Percentiles rank a stretch among this genome's conserved stretches.
These are phyloP conservation scores for Merops nubicus DNA, from an alignment of 2,113 vertebrate species.

Conservation along the genomic window DNA sequence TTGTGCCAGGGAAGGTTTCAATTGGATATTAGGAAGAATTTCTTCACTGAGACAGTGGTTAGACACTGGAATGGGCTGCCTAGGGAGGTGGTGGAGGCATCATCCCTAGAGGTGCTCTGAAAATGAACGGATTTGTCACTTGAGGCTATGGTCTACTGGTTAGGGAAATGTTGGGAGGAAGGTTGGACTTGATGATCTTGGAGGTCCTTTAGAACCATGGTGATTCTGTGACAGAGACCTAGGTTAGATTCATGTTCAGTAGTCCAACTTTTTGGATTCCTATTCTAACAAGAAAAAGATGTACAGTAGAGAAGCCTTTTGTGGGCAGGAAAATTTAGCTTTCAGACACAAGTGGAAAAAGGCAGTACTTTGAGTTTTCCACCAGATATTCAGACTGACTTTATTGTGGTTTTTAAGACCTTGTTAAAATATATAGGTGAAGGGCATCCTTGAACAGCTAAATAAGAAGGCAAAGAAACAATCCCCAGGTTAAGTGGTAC, in stretches of 20 bases:
- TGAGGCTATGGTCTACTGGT: too few species aligned
- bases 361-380: neutral
- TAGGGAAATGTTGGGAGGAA: too few species aligned
- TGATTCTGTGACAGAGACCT: neutral
- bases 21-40: too few species aligned
- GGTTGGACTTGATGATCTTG: too few species aligned
- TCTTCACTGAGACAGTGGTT: too few species aligned
- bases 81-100: too few species aligned
- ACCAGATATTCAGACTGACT: neutral
- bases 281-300: neutral
- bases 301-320: neutral
- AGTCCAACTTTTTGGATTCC: neutral
- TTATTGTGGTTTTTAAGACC: neutral
- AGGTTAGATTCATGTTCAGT: neutral
- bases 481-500: neutral
- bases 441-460: neutral
- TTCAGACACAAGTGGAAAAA: neutral
- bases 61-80: too few species aligned
- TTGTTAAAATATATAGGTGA: neutral
- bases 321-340: neutral
- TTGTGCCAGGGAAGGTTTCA: too few species aligned
- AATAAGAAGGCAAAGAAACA: neutral
- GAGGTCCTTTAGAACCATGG: too few species aligned
- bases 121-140: too few species aligned
- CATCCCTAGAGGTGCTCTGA: too few species aligned